These are phyloP conservation scores for Aleiodes sp. DNA, from an alignment of 1,140 invertebrate species.

Conservation along the genomic window DNA sequence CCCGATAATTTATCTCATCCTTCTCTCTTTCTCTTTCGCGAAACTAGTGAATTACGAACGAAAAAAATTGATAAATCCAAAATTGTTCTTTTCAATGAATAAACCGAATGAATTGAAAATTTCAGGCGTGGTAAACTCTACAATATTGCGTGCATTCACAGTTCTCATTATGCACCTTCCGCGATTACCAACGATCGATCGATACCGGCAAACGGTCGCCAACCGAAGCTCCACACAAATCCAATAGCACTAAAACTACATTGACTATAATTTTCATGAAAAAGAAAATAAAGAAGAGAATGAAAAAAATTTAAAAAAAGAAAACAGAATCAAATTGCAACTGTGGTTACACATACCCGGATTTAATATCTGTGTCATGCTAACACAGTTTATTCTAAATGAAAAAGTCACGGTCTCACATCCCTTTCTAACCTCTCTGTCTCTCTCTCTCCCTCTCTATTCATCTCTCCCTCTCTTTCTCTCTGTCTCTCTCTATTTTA, in stretches of 20 bases:
- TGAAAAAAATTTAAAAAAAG: background rate
- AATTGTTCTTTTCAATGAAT: no score
- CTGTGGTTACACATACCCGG: slow-evolving; percentile 13
- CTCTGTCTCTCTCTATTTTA: background rate
- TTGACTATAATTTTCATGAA: slow-evolving; percentile 15
- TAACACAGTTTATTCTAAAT: slow-evolving; percentile 1
- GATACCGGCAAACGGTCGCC: background rate
- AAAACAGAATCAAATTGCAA: background rate
- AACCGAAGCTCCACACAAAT: background rate
- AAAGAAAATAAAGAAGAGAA: background rate
- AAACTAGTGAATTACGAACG: no score
- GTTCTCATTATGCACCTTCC: slow-evolving; percentile 15
- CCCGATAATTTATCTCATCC: background rate
- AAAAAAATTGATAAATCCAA: no score
- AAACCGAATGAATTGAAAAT: no score
- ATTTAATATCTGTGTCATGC: slow-evolving; percentile 23
- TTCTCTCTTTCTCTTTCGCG: no score
- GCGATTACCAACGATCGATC: slow-evolving; percentile 17
- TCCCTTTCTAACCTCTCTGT: slow-evolving; percentile 17
- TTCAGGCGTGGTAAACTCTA: background rate
- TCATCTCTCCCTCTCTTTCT: background rate
- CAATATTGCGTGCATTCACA: slow-evolving; percentile 1
- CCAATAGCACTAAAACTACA: background rate
- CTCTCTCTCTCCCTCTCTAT: background rate
- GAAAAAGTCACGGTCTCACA: slow-evolving; percentile 20